Evolutionary conservation across 2,888 invertebrate species (phyloP), one percentile per base, ranked within the genome.

Genomic region (Leucophenga maculata): DNA sequence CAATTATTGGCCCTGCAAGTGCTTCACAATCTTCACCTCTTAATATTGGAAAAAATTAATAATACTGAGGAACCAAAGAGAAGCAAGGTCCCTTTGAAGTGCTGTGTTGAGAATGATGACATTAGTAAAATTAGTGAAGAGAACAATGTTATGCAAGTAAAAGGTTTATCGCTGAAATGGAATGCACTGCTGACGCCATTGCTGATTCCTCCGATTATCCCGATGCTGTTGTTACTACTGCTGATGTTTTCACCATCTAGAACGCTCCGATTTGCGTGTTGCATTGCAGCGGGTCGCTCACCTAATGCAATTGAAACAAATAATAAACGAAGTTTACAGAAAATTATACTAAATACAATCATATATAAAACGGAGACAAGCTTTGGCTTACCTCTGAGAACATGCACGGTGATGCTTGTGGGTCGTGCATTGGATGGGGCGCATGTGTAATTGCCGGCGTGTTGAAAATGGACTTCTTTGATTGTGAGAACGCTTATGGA

Each of bases 391-490:
- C 93, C 92, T 85, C 91, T 90, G 62, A 93, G 89, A 32, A 94
- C 93, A 81, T 94, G 93, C 0, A 94, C 94, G 52, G 92, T 92
- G 72, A 94, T 94, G 70, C 93, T 93, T 26, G 94, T 92, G 6
- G 93, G 92, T 72, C 92, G 91, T 0, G 94, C 94, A 86, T 94
- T 95, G 9, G 94, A 93, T 9, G 95, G 94, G 52, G 93, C 93
- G 83, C 95, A 95, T 13, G 93, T 93, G 85, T 94, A 95, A 88
- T 95, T 95, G 20, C 94, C 94, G n/a, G 93, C 92, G 82, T 94
- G 93, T 62, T 91, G 90, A 0, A 88, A 89, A 85, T 81, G 89
- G 0, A 93, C 93, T 79, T 93, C 92, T 32, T 92, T 91, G 65
- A 94, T 91, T 69, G 93, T 91, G 62, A 94, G 90, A 74, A 93